phyloP scores from a whole-genome alignment of 92 coral and sea anemone species.

The Ricordea florida region DNA sequence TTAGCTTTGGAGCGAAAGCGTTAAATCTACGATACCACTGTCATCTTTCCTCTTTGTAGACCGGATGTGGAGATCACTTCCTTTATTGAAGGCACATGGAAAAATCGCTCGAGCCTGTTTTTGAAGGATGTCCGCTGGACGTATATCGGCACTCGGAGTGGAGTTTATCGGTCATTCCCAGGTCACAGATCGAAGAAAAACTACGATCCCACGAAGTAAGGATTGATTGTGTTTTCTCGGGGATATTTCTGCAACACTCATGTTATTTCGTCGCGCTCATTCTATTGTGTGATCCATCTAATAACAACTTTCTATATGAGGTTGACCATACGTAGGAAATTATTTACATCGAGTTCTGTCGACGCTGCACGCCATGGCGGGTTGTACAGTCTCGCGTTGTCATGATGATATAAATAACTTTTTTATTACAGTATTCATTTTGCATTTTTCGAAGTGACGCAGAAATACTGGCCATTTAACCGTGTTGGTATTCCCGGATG shows the following conservation, averaged over 20 bases:
- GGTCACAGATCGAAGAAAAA: slow-evolving; percentile 89
- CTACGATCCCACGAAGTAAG: slow-evolving; percentile 95
- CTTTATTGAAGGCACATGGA: slow-evolving; percentile 79
- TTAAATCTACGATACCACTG: background rate
- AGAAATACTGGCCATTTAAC: too few species aligned
- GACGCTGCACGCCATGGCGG: too few species aligned
- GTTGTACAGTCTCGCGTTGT: too few species aligned
- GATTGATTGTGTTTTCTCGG: background rate
- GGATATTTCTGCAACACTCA: background rate
- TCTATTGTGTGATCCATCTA: background rate
- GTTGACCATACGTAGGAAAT: background rate
- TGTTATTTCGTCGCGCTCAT: background rate
- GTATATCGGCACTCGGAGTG: slow-evolving; percentile 89
- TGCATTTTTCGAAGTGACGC: too few species aligned
- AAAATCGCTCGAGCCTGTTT: slow-evolving; percentile 77
- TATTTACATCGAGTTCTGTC: background rate
- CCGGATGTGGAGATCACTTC: slow-evolving; percentile 95
- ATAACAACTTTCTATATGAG: background rate
- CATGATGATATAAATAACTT: too few species aligned
- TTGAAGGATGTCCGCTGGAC: slow-evolving; percentile 97
- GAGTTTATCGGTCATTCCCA: slow-evolving; percentile 87
- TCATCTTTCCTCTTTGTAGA: slow-evolving; percentile 2
- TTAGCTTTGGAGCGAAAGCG: background rate
- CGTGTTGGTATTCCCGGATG: too few species aligned
- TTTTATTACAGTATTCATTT: too few species aligned